These are phyloP conservation scores for Ceryle rudis DNA, from an alignment of 2,797 vertebrate species.

Conservation along the genomic window DNA sequence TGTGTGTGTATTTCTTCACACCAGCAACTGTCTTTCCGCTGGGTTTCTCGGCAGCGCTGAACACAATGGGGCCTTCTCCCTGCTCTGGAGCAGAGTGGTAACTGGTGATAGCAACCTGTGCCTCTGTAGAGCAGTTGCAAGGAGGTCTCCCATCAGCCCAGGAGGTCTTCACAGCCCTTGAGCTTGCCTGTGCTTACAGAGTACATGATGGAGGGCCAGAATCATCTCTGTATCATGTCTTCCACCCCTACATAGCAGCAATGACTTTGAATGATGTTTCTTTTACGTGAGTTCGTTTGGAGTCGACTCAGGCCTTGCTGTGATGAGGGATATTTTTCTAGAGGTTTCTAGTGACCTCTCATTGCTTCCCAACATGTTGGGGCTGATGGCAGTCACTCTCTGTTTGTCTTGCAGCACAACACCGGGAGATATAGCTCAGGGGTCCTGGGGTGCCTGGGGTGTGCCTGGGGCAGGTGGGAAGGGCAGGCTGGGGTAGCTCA, in stretches of 20 bases:
- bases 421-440: background rate
- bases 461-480: background rate
- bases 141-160: background rate
- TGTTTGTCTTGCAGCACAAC: background rate
- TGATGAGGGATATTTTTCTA: background rate
- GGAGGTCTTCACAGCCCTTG: background rate
- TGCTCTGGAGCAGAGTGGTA: rapidly evolving
- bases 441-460: background rate
- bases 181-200: background rate
- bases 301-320: rapidly evolving
- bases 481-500: background rate
- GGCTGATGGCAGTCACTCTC: background rate
- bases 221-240: background rate
- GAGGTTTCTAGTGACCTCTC: background rate
- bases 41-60: background rate
- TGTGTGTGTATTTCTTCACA: background rate
- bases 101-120: background rate
- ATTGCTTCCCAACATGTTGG: background rate
- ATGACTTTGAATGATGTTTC: background rate
- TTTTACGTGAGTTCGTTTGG: background rate
- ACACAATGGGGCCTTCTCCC: background rate
- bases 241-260: background rate
- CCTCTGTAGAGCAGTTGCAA: background rate
- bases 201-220: rapidly evolving
- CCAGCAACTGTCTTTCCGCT: background rate